Base-by-base conservation (phyloP, 2,888 invertebrate species). In the Pachliopta kotzebuea region DNA sequence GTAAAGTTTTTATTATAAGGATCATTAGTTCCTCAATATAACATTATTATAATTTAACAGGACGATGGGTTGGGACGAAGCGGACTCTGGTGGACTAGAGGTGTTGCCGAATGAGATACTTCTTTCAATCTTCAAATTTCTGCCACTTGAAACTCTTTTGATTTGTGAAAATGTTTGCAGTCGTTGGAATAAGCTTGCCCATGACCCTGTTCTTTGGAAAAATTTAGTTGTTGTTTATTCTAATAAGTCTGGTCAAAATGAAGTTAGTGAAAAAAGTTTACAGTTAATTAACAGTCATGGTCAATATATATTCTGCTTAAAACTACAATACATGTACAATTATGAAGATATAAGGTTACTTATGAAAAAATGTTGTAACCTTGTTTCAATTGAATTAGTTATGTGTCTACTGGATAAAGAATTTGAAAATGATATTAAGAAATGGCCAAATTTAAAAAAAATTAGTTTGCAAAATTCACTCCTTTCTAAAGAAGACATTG, bases 401-500 rank as follows among this genome's bases (percentile, higher is more conserved):
- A 92, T 92, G 91, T 92, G 92, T 67, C 75, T 83, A 58, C 75
- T 92, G 31, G 74, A 75, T 60, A 82, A 82, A 68, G 82, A 85
- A 45, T 83, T 91, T 68, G 83, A 84, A 72, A 70, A 78, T 23
- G 82, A 86, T 65, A 65, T 90, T 37, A 74, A 69, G 29, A 82
- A 70, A 62, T 89, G 87, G 86, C 80, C 83, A 14, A 76, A 84
- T 59, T 71, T 92, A 37, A 84, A 75, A 66, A 86, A 81, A 70
- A 74, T 92, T 9, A 84, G 77, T 72, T 76, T 92, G 54, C 89
- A 84, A 72, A 90, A 91, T 72, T 88, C 88, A 42, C 76, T 88
- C 9, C 69, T 84, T 4, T 70, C 69, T 58, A 75, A 74, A 63
- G 70, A 70, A 23, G 83, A 86, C 62, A 73, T 88, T 64, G 62